A percentile compares a stretch with the other conserved stretches of the same genome.
Evolutionary conservation across 2,797 vertebrate genomes (phyloP).

Genomic region (Protosalanx chinensis): DNA sequence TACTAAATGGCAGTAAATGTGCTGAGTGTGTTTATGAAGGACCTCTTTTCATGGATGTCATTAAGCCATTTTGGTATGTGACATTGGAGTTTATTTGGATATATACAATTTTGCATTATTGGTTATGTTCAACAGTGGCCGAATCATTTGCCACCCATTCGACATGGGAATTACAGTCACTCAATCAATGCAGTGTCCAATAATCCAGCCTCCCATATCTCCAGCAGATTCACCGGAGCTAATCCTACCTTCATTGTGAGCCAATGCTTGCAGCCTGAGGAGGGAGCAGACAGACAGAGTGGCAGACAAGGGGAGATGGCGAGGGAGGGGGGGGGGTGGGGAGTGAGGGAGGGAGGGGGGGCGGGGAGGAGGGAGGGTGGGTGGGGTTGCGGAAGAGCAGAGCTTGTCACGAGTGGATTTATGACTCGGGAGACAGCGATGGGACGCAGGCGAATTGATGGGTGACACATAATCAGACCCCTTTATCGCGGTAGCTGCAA

Average conservation of each 20-base stretch:
- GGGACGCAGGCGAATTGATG: constrained; percentile 59
- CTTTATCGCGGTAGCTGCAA: constrained; percentile 71
- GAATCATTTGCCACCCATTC: too few relatives aligned
- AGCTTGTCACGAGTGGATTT: constrained; percentile 67
- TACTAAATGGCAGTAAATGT: neutral
- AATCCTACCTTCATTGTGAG: constrained; percentile 56
- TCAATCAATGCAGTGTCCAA: constrained; percentile 63
- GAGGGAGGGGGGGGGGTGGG: neutral
- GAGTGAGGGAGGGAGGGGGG: constrained; percentile 26
- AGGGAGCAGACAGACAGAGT: constrained; percentile 36
- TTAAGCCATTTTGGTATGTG: too few relatives aligned
- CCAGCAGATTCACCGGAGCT: constrained; percentile 43
- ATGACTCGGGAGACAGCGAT: constrained; percentile 59
- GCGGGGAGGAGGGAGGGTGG: constrained; percentile 24
- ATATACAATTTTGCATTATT: too few relatives aligned
- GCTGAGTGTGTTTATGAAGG: too few relatives aligned
- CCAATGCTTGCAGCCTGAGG: constrained; percentile 43
- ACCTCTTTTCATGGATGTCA: too few relatives aligned
- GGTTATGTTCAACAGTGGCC: too few relatives aligned
- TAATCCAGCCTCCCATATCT: constrained; percentile 43
- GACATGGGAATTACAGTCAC: too few relatives aligned
- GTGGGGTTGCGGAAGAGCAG: constrained; percentile 52
- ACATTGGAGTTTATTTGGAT: too few relatives aligned
- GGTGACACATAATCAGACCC: constrained; percentile 70
- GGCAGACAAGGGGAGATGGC: constrained; percentile 23